A percentile compares a stretch with the other conserved stretches of the same genome.
phyloP scores from a whole-genome alignment of 2,888 invertebrate species.

The Sinhomidia bicolor region DNA sequence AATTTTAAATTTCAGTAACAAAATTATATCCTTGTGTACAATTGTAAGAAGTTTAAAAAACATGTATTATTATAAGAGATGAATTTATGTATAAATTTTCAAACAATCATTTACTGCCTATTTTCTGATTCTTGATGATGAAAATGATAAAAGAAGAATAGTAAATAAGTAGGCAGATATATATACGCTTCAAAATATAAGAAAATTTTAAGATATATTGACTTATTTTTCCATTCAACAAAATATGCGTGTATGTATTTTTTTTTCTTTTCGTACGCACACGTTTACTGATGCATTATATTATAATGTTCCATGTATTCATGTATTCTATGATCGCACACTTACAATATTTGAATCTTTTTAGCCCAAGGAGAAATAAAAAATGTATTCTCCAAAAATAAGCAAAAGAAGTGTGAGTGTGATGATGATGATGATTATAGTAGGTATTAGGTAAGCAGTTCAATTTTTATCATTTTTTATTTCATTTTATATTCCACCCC shows the following conservation, averaged over 20 bases:
- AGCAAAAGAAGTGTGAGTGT: not conserved
- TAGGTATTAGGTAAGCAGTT: slow-evolving; percentile 59
- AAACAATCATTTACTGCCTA: slow-evolving; percentile 4
- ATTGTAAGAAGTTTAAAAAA: not conserved
- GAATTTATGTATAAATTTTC: too few species aligned
- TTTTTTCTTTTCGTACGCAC: too few species aligned
- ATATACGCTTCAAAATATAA: too few species aligned
- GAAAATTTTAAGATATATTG: not conserved
- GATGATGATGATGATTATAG: too few species aligned
- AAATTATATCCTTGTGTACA: not conserved
- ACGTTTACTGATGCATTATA: too few species aligned
- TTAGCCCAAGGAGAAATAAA: slow-evolving; percentile 53
- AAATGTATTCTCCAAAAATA: not conserved
- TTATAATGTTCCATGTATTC: too few species aligned
- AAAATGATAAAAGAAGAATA: slow-evolving; percentile 37
- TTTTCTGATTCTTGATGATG: slow-evolving; percentile 53
- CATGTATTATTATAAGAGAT: not conserved
- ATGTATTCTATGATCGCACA: not conserved
- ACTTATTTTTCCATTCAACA: too few species aligned
- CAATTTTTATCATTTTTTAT: slow-evolving; percentile 69
- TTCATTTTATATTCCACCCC: slow-evolving; percentile 53
- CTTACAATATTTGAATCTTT: slow-evolving; percentile 67
- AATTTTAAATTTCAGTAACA: slow-evolving; percentile 15
- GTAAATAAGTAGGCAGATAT: too few species aligned
- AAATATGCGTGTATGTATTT: too few species aligned